A percentile compares a stretch with the other conserved stretches of the same genome.
phyloP scores from a whole-genome alignment of 2,888 invertebrate genomes.

The Cataglyphis livida region DNA sequence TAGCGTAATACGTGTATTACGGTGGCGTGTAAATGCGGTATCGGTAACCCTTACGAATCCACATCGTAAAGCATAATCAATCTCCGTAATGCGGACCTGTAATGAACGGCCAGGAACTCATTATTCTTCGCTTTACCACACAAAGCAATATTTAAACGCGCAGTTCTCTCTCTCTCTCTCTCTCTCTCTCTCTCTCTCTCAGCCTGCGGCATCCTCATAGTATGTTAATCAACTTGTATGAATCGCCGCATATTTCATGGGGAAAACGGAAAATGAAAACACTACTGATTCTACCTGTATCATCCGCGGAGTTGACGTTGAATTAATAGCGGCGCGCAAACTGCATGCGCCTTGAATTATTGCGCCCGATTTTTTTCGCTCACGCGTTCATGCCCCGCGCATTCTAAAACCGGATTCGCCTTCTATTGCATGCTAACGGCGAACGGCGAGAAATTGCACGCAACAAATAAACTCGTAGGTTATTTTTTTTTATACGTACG shows the following conservation, averaged over 20 bases:
- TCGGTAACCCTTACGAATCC: constrained; percentile 47
- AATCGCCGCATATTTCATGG: constrained; percentile 43
- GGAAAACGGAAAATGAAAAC: constrained; percentile 62
- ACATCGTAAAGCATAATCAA: constrained; percentile 44
- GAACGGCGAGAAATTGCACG: constrained; percentile 47
- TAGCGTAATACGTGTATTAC: constrained; percentile 23
- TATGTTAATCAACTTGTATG: constrained; percentile 61
- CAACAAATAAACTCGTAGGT: constrained; percentile 47
- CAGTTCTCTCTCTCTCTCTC: constrained; percentile 15
- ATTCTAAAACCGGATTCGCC: constrained; percentile 39
- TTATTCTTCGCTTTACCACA: constrained; percentile 50
- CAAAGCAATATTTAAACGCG: constrained; percentile 60
- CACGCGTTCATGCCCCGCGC: constrained; percentile 33
- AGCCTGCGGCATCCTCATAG: constrained; percentile 39
- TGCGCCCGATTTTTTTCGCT: constrained; percentile 34
- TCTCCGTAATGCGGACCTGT: constrained; percentile 47
- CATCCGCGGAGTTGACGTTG: constrained; percentile 54
- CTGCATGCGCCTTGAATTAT: constrained; percentile 50
- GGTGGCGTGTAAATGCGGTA: constrained; percentile 27
- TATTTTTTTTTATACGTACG: constrained; percentile 35
- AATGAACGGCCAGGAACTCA: constrained; percentile 45
- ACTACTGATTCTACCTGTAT: constrained; percentile 51
- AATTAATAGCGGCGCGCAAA: constrained; percentile 59
- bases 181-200: neutral
- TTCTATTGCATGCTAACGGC: constrained; percentile 45